Percentiles rank a stretch among this genome's conserved stretches.
Conservation (phyloP, 2,113 vertebrate genomes). For the Actinemys pallida region DNA sequence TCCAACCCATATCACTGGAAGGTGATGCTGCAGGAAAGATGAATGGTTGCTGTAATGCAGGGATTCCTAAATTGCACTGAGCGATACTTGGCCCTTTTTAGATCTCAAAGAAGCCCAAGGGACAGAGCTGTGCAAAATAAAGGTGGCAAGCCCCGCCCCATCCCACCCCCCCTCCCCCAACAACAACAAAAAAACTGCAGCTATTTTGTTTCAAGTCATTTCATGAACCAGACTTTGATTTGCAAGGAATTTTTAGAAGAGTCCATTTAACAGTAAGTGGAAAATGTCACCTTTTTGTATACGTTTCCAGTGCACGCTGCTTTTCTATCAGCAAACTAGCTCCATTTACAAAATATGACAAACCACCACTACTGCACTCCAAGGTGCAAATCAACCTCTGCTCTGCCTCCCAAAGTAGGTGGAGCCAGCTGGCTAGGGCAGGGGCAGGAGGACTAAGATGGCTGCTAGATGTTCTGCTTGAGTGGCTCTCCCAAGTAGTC, state of each 20-base stretch:
- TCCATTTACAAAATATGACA: rapidly evolving
- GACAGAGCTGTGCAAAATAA: background rate
- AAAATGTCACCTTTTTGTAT: background rate
- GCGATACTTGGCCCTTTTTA: background rate
- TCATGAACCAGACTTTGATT: rapidly evolving
- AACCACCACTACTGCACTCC: background rate
- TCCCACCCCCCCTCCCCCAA: rapidly evolving
- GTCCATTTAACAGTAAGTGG: rapidly evolving
- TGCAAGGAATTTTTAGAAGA: background rate
- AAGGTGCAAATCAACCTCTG: background rate
- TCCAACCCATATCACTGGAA: background rate
- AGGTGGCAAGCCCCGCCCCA: background rate
- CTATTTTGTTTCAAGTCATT: background rate
- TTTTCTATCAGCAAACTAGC: background rate
- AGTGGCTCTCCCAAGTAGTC: background rate
- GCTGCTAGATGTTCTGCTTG: background rate
- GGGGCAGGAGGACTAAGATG: background rate
- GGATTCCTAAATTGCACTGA: background rate
- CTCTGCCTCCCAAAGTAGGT: background rate
- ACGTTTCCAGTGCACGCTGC: background rate
- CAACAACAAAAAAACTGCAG: no score
- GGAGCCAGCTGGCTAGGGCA: background rate
- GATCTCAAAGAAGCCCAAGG: background rate
- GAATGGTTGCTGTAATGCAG: background rate
- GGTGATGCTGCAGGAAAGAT: rapidly evolving